phyloP scores from a whole-genome alignment of 2,113 vertebrate genomes.

The Ochotona curzoniae region DNA sequence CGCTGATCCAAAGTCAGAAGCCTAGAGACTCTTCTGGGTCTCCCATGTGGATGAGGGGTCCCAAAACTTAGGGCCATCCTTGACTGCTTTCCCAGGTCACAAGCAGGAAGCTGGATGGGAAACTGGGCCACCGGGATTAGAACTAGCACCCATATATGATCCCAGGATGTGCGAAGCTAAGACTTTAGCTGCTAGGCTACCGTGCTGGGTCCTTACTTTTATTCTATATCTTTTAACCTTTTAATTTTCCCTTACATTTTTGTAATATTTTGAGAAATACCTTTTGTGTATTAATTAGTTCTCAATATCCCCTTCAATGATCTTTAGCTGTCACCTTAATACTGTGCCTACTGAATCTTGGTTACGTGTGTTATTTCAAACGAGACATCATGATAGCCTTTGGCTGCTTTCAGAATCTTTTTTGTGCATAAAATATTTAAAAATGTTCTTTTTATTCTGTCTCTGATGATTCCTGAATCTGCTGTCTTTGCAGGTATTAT shows the following conservation, averaged over 20 bases:
- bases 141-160: too few relatives aligned
- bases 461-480: neutral
- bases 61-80: too few relatives aligned
- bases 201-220: too few relatives aligned
- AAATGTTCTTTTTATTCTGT: neutral
- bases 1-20: too few relatives aligned
- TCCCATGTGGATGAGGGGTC: too few relatives aligned
- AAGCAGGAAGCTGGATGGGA: too few relatives aligned
- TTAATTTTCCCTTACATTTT: neutral
- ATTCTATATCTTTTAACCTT: neutral
- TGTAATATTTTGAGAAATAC: neutral
- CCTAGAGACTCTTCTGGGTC: too few relatives aligned
- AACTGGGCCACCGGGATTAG: too few relatives aligned
- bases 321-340: neutral
- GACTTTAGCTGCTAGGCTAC: too few relatives aligned
- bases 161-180: too few relatives aligned
- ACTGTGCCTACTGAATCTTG: neutral
- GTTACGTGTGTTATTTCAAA: conserved; percentile 29
- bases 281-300: neutral
- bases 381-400: neutral
- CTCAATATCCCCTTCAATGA: neutral
- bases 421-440: neutral
- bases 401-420: conserved; percentile 8
- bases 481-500: neutral
- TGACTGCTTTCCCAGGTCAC: too few relatives aligned